Evolutionary conservation across 2,888 invertebrate species (phyloP), one percentile per base, ranked within the genome.

Genomic region (Mimas tiliae): DNA sequence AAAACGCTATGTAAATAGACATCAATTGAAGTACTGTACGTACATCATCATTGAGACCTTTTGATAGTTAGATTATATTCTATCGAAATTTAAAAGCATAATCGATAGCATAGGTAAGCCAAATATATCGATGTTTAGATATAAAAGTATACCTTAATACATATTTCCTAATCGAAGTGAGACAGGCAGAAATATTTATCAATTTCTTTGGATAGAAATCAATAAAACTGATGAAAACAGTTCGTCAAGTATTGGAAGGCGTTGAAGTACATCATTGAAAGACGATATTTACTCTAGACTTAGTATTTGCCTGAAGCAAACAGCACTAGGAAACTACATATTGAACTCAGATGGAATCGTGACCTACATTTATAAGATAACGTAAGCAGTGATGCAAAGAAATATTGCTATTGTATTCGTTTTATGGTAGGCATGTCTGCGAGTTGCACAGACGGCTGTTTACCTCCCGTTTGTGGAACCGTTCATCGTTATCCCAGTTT

Each of bases 241-340:
- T 11, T 9, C n/a, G 14, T 63, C n/a, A 27, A 58, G 47, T 48
- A 47, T 47, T 63, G 33, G 33, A 27, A 63, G 47, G 47, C 33
- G 48, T 47, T 47, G 47, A 63, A 48, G 38, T 9, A 51, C 14
- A 42, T 42, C 4, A 6, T 11, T 64, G 52, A 38, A 64, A 52
- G 50, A 53, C 45, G 27, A 45, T 64, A 53, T 64, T 64, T 65
- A 52, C 51, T 63, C 45, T 51, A 62, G 51, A 52, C 47, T 47
- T 12, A 55, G 34, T 38, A 62, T 66, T 66, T 65, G 45, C 45
- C 11, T 21, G 33, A 51, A 64, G 58, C 63, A 64, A 50, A 63
- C 21, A 47, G 33, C 47, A 50, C 47, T 51, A 51, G 19, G 51
- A 50, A 34, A 12, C 7, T 9, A 16, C 19, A 38, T 51, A 51